Evolutionary conservation across 1,140 invertebrate species (phyloP), one percentile per base, ranked within the genome.

Genomic region (Microvelia longipes): DNA sequence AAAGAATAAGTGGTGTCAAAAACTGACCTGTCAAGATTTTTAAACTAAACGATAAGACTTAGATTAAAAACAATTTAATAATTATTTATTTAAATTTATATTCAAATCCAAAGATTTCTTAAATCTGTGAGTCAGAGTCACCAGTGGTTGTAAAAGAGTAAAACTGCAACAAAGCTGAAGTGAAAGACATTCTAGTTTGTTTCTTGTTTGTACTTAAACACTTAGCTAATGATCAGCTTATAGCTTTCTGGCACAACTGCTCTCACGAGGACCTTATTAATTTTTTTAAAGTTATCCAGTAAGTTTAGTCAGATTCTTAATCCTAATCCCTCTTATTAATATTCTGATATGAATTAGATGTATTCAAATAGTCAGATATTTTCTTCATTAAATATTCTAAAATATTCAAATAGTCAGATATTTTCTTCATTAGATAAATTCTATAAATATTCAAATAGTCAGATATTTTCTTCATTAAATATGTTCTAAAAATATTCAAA

Each of bases 191-290:
- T 24, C 82, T 98, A 19, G 79, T 97, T 1, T 93, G 91, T 77
- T 94, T 95, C 78, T 80, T 98, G 24, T 96, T 94, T 81, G 87
- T 96, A 64, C 82, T 97, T 28, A 95, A 94, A 78, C 90, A 96
- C 80, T 78, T 96, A 66, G 88, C 89, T 29, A 91, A 94, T 77
- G 90, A 93, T 73, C 87, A 92, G 74, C 82, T 96, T n/a, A 85
- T 94, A 24, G 86, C 88, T 11, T 96, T 92, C 91, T 96, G 93
- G 90, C 88, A 89, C 74, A 90, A 91, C 67, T 91, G 89, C 73
- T 85, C 85, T 1, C 86, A 89, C 71, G 81, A 82, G 70, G 89
- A 93, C 73, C 84, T 91, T 29, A 80, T 90, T 19, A 85, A 86
- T 65, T 92, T 94, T 79, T 93, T 94, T 76, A 86, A 86, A 68